These are phyloP conservation scores for Catocala sponsa DNA, from an alignment of 2,888 invertebrate genomes.

Conservation along the genomic window DNA sequence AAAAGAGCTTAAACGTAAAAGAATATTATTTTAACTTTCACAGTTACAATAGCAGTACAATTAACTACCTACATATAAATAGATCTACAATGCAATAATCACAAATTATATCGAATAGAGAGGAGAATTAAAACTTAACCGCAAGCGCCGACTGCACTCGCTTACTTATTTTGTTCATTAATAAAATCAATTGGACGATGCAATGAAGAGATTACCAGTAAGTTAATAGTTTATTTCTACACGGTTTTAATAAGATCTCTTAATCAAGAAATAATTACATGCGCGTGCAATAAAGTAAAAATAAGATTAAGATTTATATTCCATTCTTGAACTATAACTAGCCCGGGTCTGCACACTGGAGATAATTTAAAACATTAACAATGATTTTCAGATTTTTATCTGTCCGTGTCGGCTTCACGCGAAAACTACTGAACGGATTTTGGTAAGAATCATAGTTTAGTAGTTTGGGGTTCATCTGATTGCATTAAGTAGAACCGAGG, in stretches of 20 bases:
- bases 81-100: slow-evolving; percentile 22
- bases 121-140: slow-evolving; percentile 56
- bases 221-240: slow-evolving; percentile 1
- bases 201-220: slow-evolving; percentile 8
- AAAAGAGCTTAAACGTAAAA: too few relatives aligned
- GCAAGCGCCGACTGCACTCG: slow-evolving; percentile 58
- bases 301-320: background rate
- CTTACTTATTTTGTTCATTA: slow-evolving; percentile 61
- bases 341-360: too few relatives aligned
- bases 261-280: slow-evolving; percentile 3
- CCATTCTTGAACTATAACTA: too few relatives aligned
- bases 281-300: background rate
- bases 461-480: too few relatives aligned
- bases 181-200: slow-evolving; percentile 39
- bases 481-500: too few relatives aligned
- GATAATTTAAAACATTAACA: too few relatives aligned
- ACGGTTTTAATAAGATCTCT: background rate
- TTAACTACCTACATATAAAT: background rate
- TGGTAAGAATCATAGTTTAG: too few relatives aligned
- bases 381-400: too few relatives aligned
- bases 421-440: too few relatives aligned
- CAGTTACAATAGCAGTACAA: background rate
- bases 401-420: too few relatives aligned
- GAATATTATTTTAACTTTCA: too few relatives aligned
- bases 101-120: slow-evolving; percentile 55